Evolutionary conservation across 2,888 invertebrate species (phyloP).

Genomic region (Syrista parreyssii): DNA sequence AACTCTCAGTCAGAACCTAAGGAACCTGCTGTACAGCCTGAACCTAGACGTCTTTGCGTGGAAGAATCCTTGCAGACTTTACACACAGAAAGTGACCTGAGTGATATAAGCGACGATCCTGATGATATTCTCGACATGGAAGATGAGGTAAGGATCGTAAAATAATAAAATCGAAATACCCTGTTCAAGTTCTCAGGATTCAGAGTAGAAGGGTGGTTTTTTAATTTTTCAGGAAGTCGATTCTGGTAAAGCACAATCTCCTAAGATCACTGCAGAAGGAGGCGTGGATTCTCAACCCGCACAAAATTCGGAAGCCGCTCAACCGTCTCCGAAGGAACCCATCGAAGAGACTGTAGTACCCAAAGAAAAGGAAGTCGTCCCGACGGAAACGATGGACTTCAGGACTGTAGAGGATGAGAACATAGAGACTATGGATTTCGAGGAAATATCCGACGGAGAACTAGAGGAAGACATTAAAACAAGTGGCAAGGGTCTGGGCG

Average conservation of each 20-base stretch:
- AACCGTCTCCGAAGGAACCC: slow-evolving; percentile 49
- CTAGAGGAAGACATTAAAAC: slow-evolving; percentile 80
- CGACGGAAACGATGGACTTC: slow-evolving; percentile 33
- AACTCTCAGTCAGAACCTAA: slow-evolving; percentile 61
- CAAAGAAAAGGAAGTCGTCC: slow-evolving; percentile 45
- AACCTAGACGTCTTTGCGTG: slow-evolving; percentile 52
- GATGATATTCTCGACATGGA: slow-evolving; percentile 87
- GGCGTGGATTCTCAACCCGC: slow-evolving; percentile 46
- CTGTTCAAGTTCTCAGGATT: background rate
- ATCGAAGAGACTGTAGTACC: slow-evolving; percentile 51
- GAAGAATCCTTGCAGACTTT: slow-evolving; percentile 68
- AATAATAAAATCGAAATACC: background rate
- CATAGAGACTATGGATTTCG: slow-evolving; percentile 82
- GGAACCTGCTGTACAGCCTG: slow-evolving; percentile 58
- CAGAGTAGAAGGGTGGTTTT: background rate
- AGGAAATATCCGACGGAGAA: slow-evolving; percentile 92
- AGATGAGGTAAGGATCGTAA: slow-evolving; percentile 65
- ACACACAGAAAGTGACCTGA: slow-evolving; percentile 78
- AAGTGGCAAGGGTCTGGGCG: slow-evolving; percentile 80
- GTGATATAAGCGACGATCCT: slow-evolving; percentile 90
- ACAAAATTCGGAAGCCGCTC: slow-evolving; percentile 52
- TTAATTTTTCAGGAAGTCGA: slow-evolving; percentile 35
- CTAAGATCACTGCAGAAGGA: slow-evolving; percentile 44
- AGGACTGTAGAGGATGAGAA: slow-evolving; percentile 75
- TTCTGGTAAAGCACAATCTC: slow-evolving; percentile 29